A percentile compares a stretch with the other conserved stretches of the same genome.
phyloP scores from a whole-genome alignment of 2,797 vertebrate species.

The Hirundo rustica region DNA sequence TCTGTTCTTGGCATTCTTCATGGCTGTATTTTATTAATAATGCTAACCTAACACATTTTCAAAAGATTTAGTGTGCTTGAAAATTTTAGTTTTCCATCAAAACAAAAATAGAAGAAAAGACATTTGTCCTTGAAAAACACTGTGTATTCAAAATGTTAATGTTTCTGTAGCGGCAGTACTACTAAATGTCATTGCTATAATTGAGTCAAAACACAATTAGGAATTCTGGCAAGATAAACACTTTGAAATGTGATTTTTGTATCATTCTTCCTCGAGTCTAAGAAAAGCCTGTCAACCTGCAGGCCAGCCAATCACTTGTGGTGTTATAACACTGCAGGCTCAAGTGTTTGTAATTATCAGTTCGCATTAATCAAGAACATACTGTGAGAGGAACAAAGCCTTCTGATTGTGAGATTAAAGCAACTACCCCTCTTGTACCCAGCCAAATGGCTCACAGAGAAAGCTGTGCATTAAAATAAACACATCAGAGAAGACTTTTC shows the following conservation, averaged over 20 bases:
- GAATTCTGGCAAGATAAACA: background rate
- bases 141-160: background rate
- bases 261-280: background rate
- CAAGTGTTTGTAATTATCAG: slow-evolving; percentile 40
- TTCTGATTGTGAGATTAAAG: slow-evolving; percentile 17
- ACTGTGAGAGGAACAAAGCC: slow-evolving; percentile 8
- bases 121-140: slow-evolving; percentile 13
- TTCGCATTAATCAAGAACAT: slow-evolving; percentile 44
- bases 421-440: background rate
- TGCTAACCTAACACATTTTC: background rate
- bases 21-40: background rate
- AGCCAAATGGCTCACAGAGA: background rate
- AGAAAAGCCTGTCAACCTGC: slow-evolving; percentile 34
- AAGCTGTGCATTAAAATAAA: background rate
- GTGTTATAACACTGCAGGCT: background rate
- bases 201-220: slow-evolving; percentile 2
- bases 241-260: slow-evolving; percentile 24
- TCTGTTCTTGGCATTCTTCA: background rate
- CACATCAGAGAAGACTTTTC: background rate
- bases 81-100: background rate
- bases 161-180: background rate
- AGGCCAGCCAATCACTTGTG: slow-evolving; percentile 35
- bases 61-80: background rate
- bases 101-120: background rate
- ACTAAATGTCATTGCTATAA: slow-evolving; percentile 23